A percentile compares a stretch with the other conserved stretches of the same genome.
phyloP scores from a whole-genome alignment of 2,113 vertebrate genomes.

The Platichthys flesus region DNA sequence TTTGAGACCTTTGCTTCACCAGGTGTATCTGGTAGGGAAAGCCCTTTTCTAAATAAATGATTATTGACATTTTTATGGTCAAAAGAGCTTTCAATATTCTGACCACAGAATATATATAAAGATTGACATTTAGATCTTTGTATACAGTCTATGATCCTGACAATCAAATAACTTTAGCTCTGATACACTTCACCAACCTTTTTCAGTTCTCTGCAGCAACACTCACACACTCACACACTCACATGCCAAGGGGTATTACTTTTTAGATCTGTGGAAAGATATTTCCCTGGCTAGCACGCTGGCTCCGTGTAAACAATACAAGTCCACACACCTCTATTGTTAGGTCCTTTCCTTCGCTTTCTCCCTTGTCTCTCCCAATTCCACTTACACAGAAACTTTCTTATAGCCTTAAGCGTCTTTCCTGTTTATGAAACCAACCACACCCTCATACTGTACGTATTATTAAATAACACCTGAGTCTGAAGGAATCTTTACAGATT shows the following conservation, averaged over 20 bases:
- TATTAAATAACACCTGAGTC: conserved; percentile 42
- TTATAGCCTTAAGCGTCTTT: conserved; percentile 56
- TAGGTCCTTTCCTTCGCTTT: conserved; percentile 55
- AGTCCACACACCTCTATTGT: conserved; percentile 61
- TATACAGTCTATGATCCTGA: no score
- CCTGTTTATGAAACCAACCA: conserved; percentile 69
- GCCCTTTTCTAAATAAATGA: not conserved
- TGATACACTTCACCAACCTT: conserved; percentile 12
- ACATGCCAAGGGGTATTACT: conserved; percentile 34
- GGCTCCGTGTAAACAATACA: conserved; percentile 62
- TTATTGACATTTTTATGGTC: not conserved
- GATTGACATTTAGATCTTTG: no score
- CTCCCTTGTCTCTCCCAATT: conserved; percentile 46
- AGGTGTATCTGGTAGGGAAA: not conserved
- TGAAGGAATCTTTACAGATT: conserved; percentile 48
- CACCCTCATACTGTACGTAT: conserved; percentile 50
- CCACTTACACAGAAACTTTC: conserved; percentile 47
- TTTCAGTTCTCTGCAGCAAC: not conserved
- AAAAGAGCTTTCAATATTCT: not conserved
- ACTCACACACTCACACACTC: not conserved
- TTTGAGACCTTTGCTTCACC: not conserved
- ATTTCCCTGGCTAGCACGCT: conserved; percentile 60
- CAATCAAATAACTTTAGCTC: not conserved
- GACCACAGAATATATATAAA: not conserved
- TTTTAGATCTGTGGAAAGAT: conserved; percentile 53